Evolutionary conservation across 1,140 invertebrate genomes (phyloP).

Genomic region (Tetragonula clypearis): DNA sequence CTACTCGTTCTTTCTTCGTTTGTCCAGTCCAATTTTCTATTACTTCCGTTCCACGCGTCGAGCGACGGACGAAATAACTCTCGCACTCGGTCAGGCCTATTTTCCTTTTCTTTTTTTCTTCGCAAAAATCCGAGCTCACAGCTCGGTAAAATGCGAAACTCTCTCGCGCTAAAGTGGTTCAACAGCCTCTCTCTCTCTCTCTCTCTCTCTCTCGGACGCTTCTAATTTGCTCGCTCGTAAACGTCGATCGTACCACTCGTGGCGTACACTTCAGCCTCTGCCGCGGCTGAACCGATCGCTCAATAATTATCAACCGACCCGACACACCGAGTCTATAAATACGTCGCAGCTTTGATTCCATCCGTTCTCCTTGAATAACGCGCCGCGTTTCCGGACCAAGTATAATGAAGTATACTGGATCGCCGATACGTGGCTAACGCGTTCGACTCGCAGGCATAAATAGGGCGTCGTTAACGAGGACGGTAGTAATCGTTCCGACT

Average conservation of each 20-base stretch:
- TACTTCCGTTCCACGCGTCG: too few species aligned
- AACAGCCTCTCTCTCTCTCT: background rate
- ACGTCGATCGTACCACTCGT: background rate
- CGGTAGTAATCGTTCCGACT: background rate
- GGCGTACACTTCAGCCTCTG: too few species aligned
- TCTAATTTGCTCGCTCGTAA: background rate
- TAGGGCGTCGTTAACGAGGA: background rate
- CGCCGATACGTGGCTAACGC: background rate
- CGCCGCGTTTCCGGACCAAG: conserved; percentile 8
- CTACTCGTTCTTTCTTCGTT: too few species aligned
- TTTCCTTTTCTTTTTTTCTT: too few species aligned
- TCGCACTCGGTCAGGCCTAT: too few species aligned
- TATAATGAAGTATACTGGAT: conserved; percentile 24
- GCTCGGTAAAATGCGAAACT: too few species aligned
- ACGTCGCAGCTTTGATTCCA: conserved; percentile 19
- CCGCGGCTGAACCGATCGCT: background rate
- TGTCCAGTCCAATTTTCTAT: too few species aligned
- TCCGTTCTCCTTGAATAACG: conserved; percentile 23
- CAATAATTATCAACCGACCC: conserved; percentile 35
- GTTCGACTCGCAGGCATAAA: conserved; percentile 13
- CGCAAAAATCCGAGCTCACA: background rate
- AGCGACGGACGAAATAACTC: too few species aligned
- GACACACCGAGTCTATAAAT: conserved; percentile 21
- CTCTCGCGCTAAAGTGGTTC: background rate
- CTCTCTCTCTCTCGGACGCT: background rate